These are phyloP conservation scores for Oscarella lobularis DNA, from an alignment of 37 sponge, comb jelly and placozoan genomes.

Conservation along the genomic window DNA sequence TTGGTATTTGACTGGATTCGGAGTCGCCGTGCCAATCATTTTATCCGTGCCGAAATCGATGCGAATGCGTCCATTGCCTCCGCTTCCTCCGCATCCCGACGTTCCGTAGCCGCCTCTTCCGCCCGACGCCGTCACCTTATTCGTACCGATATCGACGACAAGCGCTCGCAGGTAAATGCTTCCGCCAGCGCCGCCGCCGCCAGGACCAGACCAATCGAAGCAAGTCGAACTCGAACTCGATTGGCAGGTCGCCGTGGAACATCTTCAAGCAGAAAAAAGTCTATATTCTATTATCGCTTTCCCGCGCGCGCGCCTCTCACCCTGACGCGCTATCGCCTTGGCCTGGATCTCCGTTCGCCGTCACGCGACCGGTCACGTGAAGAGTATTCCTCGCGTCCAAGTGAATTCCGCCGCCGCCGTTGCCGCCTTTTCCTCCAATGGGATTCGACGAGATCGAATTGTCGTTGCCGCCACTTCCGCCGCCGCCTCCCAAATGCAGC, in stretches of 20 bases:
- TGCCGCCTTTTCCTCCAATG: background rate
- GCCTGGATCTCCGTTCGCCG: background rate
- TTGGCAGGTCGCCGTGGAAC: background rate
- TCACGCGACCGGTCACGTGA: background rate
- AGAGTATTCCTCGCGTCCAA: background rate
- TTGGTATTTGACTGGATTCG: background rate
- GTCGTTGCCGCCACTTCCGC: conserved; percentile 10
- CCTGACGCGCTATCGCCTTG: background rate
- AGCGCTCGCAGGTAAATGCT: conserved; percentile 1
- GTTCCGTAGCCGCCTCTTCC: conserved; percentile 5
- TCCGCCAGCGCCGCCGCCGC: conserved; percentile 6
- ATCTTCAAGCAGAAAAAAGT: background rate
- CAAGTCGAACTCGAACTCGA: background rate
- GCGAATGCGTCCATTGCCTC: conserved; percentile 6
- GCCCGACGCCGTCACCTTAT: background rate
- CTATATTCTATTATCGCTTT: too few relatives aligned
- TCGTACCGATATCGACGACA: background rate
- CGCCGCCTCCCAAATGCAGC: background rate
- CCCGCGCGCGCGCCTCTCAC: background rate
- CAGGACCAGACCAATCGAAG: conserved; percentile 7
- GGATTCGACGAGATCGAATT: background rate
- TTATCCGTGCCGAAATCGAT: background rate
- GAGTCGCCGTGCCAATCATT: background rate
- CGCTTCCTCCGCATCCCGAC: background rate
- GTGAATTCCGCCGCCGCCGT: background rate